A percentile compares a stretch with the other conserved stretches of the same genome.
These are phyloP conservation scores for Clamator glandarius DNA, from an alignment of 2,797 vertebrate genomes.

Conservation along the genomic window DNA sequence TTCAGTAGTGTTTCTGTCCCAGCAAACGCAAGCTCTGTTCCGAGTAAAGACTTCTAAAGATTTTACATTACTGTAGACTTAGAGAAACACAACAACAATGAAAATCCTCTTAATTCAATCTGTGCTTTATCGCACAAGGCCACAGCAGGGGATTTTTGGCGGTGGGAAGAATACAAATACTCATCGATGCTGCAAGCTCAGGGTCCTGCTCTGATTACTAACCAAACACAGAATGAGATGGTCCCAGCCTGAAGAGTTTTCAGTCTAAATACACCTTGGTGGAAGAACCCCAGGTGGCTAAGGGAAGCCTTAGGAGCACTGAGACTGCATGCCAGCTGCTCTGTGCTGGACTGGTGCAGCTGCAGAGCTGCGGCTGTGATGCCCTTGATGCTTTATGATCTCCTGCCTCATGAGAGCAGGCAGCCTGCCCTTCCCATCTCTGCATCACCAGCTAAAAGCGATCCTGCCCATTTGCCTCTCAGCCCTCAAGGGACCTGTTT, in stretches of 20 bases:
- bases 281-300: not conserved
- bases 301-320: not conserved
- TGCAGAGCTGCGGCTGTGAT: not conserved
- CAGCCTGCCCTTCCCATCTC: not conserved
- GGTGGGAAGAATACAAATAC: slow-evolving; percentile 46
- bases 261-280: not conserved
- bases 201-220: slow-evolving; percentile 11
- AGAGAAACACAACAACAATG: slow-evolving; percentile 28
- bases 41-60: not conserved
- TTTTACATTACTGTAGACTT: not conserved
- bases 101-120: slow-evolving; percentile 61
- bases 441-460: fast-evolving
- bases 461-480: not conserved
- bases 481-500: not conserved
- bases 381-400: not conserved
- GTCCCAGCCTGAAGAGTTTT: not conserved
- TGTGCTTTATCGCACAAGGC: not conserved
- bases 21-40: not conserved
- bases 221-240: not conserved
- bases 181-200: not conserved
- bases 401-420: not conserved
- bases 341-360: not conserved
- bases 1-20: not conserved
- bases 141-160: slow-evolving; percentile 28
- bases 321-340: not conserved